Percentiles rank a stretch among this genome's conserved stretches.
Evolutionary conservation across 1,140 invertebrate species (phyloP).

Genomic region (Aphaenogaster ashmeadi): DNA sequence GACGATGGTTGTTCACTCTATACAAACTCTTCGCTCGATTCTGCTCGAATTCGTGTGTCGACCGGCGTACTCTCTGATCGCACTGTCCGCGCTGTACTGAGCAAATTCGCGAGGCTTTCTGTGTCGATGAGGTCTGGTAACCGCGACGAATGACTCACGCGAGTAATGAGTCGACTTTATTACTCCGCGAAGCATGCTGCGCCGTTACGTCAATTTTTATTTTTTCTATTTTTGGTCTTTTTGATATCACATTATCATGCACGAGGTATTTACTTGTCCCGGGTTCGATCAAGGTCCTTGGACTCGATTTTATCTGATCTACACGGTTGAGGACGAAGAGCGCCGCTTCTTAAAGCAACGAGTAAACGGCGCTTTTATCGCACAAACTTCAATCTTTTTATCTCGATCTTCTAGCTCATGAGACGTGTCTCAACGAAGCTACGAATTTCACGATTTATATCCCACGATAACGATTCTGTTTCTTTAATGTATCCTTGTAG

Average conservation of each 20-base stretch:
- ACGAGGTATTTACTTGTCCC: background rate
- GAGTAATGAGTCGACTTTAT: slow-evolving; percentile 51
- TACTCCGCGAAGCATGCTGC: slow-evolving; percentile 47
- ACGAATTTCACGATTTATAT: slow-evolving; percentile 27
- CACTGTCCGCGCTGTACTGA: slow-evolving; percentile 35
- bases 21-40: background rate
- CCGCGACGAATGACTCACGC: slow-evolving; percentile 67
- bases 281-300: slow-evolving; percentile 35
- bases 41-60: background rate
- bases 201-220: slow-evolving; percentile 63
- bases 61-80: slow-evolving; percentile 6
- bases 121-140: slow-evolving; percentile 60
- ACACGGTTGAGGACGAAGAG: slow-evolving; percentile 15
- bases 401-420: background rate
- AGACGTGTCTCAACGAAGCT: background rate
- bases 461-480: background rate
- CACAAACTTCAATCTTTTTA: background rate
- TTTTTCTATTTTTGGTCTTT: slow-evolving; percentile 25
- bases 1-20: background rate
- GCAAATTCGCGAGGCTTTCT: slow-evolving; percentile 29
- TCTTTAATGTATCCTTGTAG: background rate
- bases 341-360: background rate
- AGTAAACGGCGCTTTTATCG: background rate
- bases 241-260: background rate
- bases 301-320: slow-evolving; percentile 13